phyloP scores from a whole-genome alignment of 53 echinoderm and acorn worm species.

The Actinopyga echinites region DNA sequence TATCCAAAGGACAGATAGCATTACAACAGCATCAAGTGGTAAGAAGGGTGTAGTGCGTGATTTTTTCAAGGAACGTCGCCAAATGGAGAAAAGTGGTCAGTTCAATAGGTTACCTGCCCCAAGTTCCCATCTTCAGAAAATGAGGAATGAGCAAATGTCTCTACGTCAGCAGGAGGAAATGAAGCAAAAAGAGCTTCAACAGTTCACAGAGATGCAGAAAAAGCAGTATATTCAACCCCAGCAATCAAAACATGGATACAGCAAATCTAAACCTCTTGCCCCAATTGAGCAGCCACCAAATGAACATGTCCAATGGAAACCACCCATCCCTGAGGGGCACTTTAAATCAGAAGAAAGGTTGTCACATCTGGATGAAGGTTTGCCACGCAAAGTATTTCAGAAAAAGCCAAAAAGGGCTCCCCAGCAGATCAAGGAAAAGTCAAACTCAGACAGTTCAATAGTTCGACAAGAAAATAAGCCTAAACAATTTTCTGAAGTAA shows the following conservation, averaged over 20 bases:
- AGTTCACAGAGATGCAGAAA: slow-evolving; percentile 49
- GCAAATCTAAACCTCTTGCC: slow-evolving; percentile 65
- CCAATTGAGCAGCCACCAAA: slow-evolving; percentile 62
- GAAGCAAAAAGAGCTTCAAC: slow-evolving; percentile 43
- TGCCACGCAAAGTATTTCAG: slow-evolving; percentile 10
- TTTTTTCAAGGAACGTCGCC: slow-evolving; percentile 72
- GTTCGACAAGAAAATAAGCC: slow-evolving; percentile 30
- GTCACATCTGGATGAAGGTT: slow-evolving; percentile 6
- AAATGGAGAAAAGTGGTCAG: slow-evolving; percentile 46
- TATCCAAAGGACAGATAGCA: slow-evolving; percentile 9
- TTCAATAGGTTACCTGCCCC: not conserved
- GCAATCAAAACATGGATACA: slow-evolving; percentile 10
- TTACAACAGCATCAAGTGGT: not conserved
- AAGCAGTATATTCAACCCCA: slow-evolving; percentile 33
- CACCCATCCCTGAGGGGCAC: slow-evolving; percentile 33
- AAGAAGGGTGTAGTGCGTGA: slow-evolving; percentile 79
- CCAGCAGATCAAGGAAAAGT: slow-evolving; percentile 35
- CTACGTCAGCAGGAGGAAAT: slow-evolving; percentile 52
- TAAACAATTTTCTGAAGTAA: slow-evolving; percentile 1
- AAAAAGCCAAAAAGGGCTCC: slow-evolving; percentile 50
- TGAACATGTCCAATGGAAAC: not conserved
- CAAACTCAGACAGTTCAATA: slow-evolving; percentile 16
- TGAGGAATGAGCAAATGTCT: slow-evolving; percentile 17
- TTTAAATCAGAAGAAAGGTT: slow-evolving; percentile 52
- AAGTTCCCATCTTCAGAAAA: slow-evolving; percentile 13